Evolutionary conservation across 1,140 invertebrate genomes (phyloP), one percentile per base, ranked within the genome.

Genomic region (Coelopa frigida): DNA sequence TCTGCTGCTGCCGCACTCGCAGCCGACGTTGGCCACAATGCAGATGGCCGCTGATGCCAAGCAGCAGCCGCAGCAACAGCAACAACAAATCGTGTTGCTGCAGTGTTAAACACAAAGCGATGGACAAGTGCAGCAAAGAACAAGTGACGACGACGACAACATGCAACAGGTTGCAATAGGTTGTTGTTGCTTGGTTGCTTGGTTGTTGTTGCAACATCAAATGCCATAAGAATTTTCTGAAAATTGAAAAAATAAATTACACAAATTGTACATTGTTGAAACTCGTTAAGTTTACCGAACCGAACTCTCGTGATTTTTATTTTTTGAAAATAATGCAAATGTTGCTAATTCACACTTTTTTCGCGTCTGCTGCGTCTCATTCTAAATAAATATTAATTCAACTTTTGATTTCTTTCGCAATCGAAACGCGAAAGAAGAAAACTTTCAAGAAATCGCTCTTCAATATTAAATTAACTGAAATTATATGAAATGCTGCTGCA

Each of bases 81-180:
- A 45, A 45, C 33, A 45, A 31, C 44, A 46, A 46, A 31, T 44
- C 20, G 54, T 59, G 31, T 48, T 60, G 21, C 49, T 56, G 36
- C 55, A 57, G 48, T 52, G 56, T 38, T 58, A 51, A 45, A 44
- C 4, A 29, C 20, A 14, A n/a, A n/a, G n/a, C n/a, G n/a, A n/a
- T n/a, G n/a, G n/a, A n/a, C n/a, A n/a, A n/a, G n/a, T n/a, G n/a
- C n/a, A n/a, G n/a, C n/a, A n/a, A n/a, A n/a, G n/a, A n/a, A n/a
- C n/a, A n/a, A n/a, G n/a, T n/a, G n/a, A n/a, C n/a, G n/a, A n/a
- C n/a, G n/a, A n/a, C n/a, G n/a, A n/a, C n/a, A n/a, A n/a, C n/a
- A n/a, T n/a, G n/a, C n/a, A n/a, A n/a, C n/a, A n/a, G n/a, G n/a
- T n/a, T 35, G 15, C 15, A 35, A 35, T 35, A 15, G 12, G 17